Evolutionary conservation across 2,888 invertebrate species (phyloP), one percentile per base, ranked within the genome.

Genomic region (Lottia gigantea): DNA sequence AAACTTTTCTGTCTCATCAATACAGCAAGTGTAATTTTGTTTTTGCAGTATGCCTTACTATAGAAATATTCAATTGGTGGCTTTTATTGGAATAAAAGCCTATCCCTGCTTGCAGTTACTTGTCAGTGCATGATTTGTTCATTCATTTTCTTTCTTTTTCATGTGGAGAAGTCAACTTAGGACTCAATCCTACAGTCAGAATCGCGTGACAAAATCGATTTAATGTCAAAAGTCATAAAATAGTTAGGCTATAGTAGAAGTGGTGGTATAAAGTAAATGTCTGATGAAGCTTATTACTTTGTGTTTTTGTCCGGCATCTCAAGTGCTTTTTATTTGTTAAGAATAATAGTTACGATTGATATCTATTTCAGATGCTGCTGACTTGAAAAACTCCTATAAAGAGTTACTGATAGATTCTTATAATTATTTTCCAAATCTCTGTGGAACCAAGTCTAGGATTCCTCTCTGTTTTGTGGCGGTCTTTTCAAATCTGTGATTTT

Each of bases 21-120:
- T 55, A 55, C 49, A 49, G 19, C 49, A 16, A 55, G 55, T 55
- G 19, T 55, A 55, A 55, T 55, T 55, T 55, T 55, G 55, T 55
- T 55, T 31, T 55, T 55, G 19, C 55, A 55, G 55, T 19, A 19
- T 19, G 19, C 55, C 55, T 15, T 55, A 55, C 15, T 55, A 55
- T 19, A 55, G 23, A 55, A 55, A 55, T 55, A 19, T 55, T 19
- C 19, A 11, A 6, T 19, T 55, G 14, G 19, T n/a, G n/a, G n/a
- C n/a, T 15, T 55, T 55, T 19, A 55, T 55, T 55, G 19, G 55
- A 55, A 55, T 55, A 55, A 55, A 14, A 19, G 15, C 55, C 49
- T 55, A 19, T 55, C 49, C n/a, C 49, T 19, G 49, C 19, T 55
- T 55, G 19, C 49, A 55, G 49, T 55, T 55, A 16, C n/a, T 55